Evolutionary conservation across 2,888 invertebrate species (phyloP), one percentile per base, ranked within the genome.

Genomic region (Uloborus plumipes): DNA sequence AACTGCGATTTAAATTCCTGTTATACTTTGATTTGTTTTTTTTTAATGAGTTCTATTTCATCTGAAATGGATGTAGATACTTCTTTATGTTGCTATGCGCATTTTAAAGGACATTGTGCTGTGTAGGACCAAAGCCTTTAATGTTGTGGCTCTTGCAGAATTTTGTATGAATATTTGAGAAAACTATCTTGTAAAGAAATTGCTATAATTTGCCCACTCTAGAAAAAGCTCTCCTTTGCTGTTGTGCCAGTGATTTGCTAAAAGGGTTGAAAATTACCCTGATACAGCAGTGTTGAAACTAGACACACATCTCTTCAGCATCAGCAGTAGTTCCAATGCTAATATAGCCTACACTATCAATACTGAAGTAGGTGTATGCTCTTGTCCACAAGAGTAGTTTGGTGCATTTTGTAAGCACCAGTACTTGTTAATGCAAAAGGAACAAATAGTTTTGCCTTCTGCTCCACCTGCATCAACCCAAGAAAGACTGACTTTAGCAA

Each of bases 361-460:
- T 51, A n/a, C 51, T 18, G 18, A 18, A n/a, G 11, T 18, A 20
- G 50, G 51, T 18, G 20, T 67, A 50, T 50, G 67, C 20, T 14
- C 67, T 50, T 67, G 67, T 22, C 47, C 20, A 20, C 15, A 13
- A 16, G 67, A 51, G 11, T 9, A 39, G 9, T 18, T n/a, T 67
- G 67, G 67, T 15, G 50, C 67, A 7, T 67, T 67, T 18, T 67
- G 67, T 22, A 67, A 67, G 26, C 67, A 67, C 20, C 67, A 67
- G 16, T 50, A 13, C 22, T 9, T 50, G 1, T 51, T 67, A 2
- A 15, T 20, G 0, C 13, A 50, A 14, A 16, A 50, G 20, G 14
- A 50, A 16, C 20, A 51, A 11, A 13, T 67, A 9, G 13, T 4
- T 14, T 26, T 69, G 4, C 69, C 53, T 26, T 53, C 51, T 51